phyloP scores from a whole-genome alignment of 2,888 invertebrate genomes.

The Silvanus unidentatus region DNA sequence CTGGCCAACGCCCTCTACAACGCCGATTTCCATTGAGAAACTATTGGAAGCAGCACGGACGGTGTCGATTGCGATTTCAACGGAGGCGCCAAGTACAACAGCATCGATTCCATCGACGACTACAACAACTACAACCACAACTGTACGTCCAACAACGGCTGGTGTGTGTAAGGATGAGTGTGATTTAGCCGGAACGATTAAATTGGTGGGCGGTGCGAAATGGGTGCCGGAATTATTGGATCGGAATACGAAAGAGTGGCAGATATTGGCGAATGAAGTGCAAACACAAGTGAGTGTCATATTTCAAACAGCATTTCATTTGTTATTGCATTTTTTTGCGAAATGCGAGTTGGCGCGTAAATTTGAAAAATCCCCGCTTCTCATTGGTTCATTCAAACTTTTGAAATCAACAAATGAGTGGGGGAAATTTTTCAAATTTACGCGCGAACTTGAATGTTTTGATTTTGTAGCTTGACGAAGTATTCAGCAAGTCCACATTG shows the following conservation, averaged over 20 bases:
- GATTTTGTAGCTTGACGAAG: conserved; percentile 76
- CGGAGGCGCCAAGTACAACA: conserved; percentile 36
- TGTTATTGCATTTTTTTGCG: background rate
- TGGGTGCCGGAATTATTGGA: conserved; percentile 85
- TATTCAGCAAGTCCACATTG: conserved; percentile 69
- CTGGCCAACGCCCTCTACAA: conserved; percentile 85
- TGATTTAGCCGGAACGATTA: conserved; percentile 80
- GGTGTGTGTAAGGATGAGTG: conserved; percentile 73
- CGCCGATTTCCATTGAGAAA: conserved; percentile 79
- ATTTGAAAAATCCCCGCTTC: too few species aligned
- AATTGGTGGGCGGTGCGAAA: conserved; percentile 71
- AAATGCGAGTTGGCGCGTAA: too few species aligned
- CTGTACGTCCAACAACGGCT: conserved; percentile 66
- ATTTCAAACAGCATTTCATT: conserved; percentile 23
- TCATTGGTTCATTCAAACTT: too few species aligned
- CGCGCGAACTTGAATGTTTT: too few species aligned
- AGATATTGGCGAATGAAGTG: conserved; percentile 72
- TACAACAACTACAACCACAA: conserved; percentile 64
- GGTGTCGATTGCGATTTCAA: conserved; percentile 54
- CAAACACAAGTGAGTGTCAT: conserved; percentile 81
- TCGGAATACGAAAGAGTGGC: conserved; percentile 83
- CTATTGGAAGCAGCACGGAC: conserved; percentile 62
- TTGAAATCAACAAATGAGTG: too few species aligned
- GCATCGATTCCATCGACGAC: conserved; percentile 60
- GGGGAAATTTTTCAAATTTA: too few species aligned